These are phyloP conservation scores for Paradisaea rubra DNA, from an alignment of 2,113 vertebrate species.

Conservation along the genomic window DNA sequence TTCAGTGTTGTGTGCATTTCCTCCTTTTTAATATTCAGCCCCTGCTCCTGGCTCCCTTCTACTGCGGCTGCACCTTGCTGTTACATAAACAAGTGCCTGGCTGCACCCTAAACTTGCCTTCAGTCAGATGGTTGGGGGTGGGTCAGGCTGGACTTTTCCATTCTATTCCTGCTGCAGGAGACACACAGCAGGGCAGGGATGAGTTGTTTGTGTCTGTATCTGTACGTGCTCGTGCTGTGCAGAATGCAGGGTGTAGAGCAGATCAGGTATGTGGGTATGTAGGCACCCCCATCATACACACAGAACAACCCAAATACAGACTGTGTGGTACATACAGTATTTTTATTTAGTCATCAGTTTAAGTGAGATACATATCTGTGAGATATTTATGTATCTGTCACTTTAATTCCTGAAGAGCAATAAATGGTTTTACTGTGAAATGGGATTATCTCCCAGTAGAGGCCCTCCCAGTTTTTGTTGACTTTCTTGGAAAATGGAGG, in stretches of 20 bases:
- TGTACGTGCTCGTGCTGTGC: fast-evolving
- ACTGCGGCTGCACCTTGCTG: not conserved
- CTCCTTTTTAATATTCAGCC: not conserved
- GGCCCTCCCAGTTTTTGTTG: not conserved
- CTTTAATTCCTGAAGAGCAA: not conserved
- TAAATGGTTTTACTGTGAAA: not conserved
- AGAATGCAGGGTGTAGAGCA: fast-evolving
- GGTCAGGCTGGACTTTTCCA: not conserved
- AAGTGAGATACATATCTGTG: fast-evolving
- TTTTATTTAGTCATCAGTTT: not conserved
- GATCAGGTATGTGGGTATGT: fast-evolving
- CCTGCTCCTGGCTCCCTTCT: not conserved
- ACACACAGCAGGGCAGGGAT: fast-evolving
- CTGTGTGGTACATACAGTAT: fast-evolving
- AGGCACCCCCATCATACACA: fast-evolving
- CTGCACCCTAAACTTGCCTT: not conserved
- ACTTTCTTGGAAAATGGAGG: not conserved
- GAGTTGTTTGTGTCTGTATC: not conserved
- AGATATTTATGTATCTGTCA: not conserved
- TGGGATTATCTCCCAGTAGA: not conserved
- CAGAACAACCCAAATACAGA: fast-evolving
- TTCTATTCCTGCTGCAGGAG: not conserved
- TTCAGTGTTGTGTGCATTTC: not conserved
- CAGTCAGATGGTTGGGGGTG: not conserved
- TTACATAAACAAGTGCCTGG: constrained; percentile 40